Conservation (phyloP, 2,797 vertebrate species). For the Characodon lateralis region DNA sequence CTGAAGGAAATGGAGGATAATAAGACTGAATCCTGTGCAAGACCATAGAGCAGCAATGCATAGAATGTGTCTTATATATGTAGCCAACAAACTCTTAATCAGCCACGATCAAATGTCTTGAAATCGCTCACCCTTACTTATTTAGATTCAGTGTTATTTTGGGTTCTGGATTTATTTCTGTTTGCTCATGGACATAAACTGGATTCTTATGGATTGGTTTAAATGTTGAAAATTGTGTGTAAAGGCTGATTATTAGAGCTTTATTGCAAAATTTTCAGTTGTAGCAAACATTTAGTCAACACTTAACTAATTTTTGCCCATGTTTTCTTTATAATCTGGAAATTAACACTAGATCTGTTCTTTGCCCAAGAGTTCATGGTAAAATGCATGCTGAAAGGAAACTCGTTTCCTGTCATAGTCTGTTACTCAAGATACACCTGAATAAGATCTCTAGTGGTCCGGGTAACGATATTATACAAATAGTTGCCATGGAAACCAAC, state of each 20-base stretch:
- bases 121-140: too few species aligned
- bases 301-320: slow-evolving; percentile 10
- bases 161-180: not conserved
- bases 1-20: not conserved
- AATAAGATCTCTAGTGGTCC: slow-evolving; percentile 55
- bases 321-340: not conserved
- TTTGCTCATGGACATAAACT: not conserved
- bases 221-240: slow-evolving; percentile 1
- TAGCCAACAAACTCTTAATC: not conserved
- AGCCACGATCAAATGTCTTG: not conserved
- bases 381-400: slow-evolving; percentile 8
- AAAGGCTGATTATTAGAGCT: slow-evolving; percentile 16
- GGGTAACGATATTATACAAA: slow-evolving; percentile 58
- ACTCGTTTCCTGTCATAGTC: slow-evolving; percentile 39
- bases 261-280: slow-evolving; percentile 3
- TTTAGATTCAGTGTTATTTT: not conserved
- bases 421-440: slow-evolving; percentile 62
- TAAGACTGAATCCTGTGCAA: not conserved
- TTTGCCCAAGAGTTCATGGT: slow-evolving; percentile 20
- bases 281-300: slow-evolving; percentile 19
- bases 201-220: not conserved
- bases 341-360: slow-evolving; percentile 9
- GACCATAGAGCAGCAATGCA: not conserved
- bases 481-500: slow-evolving; percentile 70
- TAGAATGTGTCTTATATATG: not conserved